Percentiles rank a stretch among this genome's conserved stretches.
These are phyloP conservation scores for Agelastica alni DNA, from an alignment of 2,888 invertebrate species.

Conservation along the genomic window DNA sequence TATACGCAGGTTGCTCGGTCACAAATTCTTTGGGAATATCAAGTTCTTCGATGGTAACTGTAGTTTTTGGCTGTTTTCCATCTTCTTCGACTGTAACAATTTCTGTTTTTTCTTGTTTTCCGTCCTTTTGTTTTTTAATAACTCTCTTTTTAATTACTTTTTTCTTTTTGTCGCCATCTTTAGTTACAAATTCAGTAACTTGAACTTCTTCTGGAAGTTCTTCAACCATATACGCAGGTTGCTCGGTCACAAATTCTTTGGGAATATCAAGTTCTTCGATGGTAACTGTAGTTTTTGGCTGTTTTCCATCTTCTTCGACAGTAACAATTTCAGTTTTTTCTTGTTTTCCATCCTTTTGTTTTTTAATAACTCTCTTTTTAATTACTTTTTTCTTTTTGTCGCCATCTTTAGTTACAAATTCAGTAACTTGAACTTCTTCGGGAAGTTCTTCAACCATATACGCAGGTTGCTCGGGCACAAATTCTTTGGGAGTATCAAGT, in stretches of 20 bases:
- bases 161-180: conserved; percentile 36
- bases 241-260: conserved; percentile 38
- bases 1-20: conserved; percentile 33
- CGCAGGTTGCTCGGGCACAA: no score
- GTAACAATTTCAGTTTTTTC: conserved; percentile 48
- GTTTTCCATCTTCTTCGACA: conserved; percentile 49
- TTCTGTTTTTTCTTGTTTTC: conserved; percentile 52
- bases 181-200: conserved; percentile 28
- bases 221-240: conserved; percentile 33
- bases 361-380: conserved; percentile 39
- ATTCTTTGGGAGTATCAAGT: no score
- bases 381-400: conserved; percentile 38
- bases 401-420: conserved; percentile 30
- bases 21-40: conserved; percentile 44
- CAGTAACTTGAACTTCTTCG: conserved; percentile 34
- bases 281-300: conserved; percentile 45
- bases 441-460: conserved; percentile 51
- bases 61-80: conserved; percentile 43
- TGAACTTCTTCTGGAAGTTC: conserved; percentile 44
- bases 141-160: conserved; percentile 56
- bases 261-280: conserved; percentile 41
- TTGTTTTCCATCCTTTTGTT: conserved; percentile 47
- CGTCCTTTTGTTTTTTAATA: conserved; percentile 49
- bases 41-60: conserved; percentile 41
- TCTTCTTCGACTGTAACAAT: conserved; percentile 47